Evolutionary conservation across 2,113 vertebrate genomes (phyloP), one percentile per base, ranked within the genome.

Genomic region (Paramisgurnus dabryanus): DNA sequence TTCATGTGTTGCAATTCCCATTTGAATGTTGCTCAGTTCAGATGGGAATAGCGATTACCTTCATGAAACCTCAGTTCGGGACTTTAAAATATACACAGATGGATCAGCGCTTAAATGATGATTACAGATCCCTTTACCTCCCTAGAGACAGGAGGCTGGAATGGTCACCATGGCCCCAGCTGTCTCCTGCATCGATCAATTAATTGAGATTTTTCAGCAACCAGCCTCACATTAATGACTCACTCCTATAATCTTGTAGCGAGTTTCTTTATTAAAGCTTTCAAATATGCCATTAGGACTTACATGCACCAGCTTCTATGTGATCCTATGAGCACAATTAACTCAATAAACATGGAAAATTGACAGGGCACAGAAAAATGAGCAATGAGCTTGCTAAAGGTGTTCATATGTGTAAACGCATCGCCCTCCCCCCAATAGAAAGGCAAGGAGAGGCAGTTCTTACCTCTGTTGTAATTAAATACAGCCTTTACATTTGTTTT

Each of bases 171-270:
- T 67, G 72, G 84, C 81, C 85, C 83, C 87, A 87, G 85, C 84
- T 88, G 85, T 82, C 58, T 68, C 78, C 60, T 76, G 79, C 80
- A 78, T 40, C 55, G 63, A 49, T 82, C 83, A 86, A 75, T 88
- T 88, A 87, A 88, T 89, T 89, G 79, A 65, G 81, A 73, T 79
- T 81, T 76, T 73, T 72, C 43, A 84, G 85, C 82, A 27, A 80
- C 10, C 8, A 53, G 6, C 79, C 76, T 43, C 49, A 58, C 68
- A 82, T 47, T 81, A 81, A 86, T 83, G 39, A 78, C 69, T 49
- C 10, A 18, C 40, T 27, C 40, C 61, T 76, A 45, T 47, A 53
- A 47, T 70, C 64, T 67, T 40, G 1, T 18, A 67, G 63, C 61
- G 57, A 0, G n/a, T 60, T 74, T 45, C 39, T 5, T 74, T 41